Evolutionary conservation across 2,797 vertebrate species (phyloP).

Genomic region (Furcifer pardalis): DNA sequence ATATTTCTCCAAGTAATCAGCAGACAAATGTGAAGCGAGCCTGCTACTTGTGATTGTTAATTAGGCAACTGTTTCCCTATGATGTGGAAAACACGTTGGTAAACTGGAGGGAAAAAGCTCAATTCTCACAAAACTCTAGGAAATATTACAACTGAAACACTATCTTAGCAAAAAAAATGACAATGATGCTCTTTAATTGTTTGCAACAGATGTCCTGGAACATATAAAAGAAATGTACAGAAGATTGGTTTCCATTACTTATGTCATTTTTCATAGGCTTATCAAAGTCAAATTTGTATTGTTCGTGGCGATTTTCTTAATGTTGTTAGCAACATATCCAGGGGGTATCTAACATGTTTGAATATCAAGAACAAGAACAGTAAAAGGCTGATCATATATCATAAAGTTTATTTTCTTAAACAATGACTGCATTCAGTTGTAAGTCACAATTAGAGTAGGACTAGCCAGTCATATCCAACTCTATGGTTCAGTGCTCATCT

Average conservation of each 20-base stretch:
- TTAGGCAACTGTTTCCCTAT: neutral
- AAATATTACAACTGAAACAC: neutral
- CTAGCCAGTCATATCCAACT: no score
- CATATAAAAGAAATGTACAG: neutral
- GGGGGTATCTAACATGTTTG: neutral
- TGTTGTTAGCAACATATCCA: neutral
- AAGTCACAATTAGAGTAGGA: no score
- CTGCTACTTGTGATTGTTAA: neutral
- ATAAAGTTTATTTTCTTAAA: neutral
- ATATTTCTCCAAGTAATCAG: neutral
- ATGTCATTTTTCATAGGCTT: neutral
- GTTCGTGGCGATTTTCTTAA: neutral
- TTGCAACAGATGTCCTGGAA: constrained; percentile 9
- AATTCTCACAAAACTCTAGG: neutral
- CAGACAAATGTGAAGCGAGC: neutral
- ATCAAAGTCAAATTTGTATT: constrained; percentile 4
- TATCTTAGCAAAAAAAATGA: neutral
- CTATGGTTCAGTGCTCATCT: no score
- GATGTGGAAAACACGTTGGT: neutral
- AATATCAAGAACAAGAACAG: neutral
- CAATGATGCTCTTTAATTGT: constrained; percentile 7
- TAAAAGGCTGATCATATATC: neutral
- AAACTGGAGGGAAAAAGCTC: neutral
- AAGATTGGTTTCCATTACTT: neutral
- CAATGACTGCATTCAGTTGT: neutral